Conservation (phyloP, 2,888 invertebrate species). For the Ischnura elegans region DNA sequence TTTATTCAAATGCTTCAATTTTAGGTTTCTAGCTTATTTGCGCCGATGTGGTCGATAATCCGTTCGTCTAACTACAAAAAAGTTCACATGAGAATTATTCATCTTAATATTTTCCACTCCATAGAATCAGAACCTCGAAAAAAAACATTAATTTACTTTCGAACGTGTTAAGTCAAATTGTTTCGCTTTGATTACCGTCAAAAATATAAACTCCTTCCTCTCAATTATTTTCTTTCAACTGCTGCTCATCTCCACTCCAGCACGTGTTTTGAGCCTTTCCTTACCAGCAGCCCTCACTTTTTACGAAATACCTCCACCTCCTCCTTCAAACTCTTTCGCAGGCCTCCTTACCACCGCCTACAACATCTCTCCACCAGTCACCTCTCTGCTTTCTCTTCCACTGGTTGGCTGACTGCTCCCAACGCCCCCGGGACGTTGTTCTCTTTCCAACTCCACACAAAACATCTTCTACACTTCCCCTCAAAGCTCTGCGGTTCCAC, state of each 20-base stretch:
- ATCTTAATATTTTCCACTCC: too few relatives aligned
- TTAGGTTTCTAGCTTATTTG: too few relatives aligned
- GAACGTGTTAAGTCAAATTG: too few relatives aligned
- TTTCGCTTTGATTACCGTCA: too few relatives aligned
- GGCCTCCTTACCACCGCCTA: neutral
- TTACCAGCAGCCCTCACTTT: neutral
- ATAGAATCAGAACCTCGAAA: too few relatives aligned
- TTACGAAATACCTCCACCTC: neutral
- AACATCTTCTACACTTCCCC: slow-evolving; percentile 86
- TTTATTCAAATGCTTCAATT: too few relatives aligned
- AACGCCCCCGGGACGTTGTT: neutral
- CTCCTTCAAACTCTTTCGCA: neutral
- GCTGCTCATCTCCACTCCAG: neutral
- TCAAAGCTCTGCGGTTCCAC: slow-evolving; percentile 73
- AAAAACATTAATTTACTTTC: too few relatives aligned
- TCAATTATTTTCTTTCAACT: neutral
- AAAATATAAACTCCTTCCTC: neutral
- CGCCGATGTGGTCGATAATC: too few relatives aligned
- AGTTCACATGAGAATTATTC: too few relatives aligned
- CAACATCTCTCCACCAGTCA: neutral
- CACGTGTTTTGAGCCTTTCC: neutral
- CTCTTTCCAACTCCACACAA: neutral
- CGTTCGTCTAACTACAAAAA: too few relatives aligned
- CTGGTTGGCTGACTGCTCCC: neutral
- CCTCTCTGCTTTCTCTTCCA: neutral